phyloP scores from a whole-genome alignment of 2,113 vertebrate genomes.

The Scopus umbretta region DNA sequence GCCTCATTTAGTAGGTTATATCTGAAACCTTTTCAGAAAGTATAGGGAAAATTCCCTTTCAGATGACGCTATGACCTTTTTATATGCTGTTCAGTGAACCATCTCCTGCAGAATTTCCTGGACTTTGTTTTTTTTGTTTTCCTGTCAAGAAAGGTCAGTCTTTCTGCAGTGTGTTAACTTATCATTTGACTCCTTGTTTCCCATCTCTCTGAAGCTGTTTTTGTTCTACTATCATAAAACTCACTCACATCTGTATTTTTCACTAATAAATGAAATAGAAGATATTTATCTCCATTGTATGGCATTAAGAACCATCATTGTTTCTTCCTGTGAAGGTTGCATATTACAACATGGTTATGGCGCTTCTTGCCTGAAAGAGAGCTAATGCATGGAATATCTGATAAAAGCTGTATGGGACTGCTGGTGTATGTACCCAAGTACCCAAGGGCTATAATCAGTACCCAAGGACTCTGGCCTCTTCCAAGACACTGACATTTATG shows the following conservation, averaged over 20 bases:
- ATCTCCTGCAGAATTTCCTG: background rate
- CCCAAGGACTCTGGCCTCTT: background rate
- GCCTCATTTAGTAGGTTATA: background rate
- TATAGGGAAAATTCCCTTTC: background rate
- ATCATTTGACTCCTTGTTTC: background rate
- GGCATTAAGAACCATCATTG: background rate
- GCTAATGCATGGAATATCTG: background rate
- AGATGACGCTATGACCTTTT: background rate
- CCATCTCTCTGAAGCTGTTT: background rate
- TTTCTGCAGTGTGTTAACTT: background rate
- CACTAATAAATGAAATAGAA: background rate
- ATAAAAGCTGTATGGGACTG: background rate
- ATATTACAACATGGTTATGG: background rate
- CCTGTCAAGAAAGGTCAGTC: background rate
- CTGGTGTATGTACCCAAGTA: background rate
- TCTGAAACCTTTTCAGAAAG: background rate
- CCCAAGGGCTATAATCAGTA: background rate
- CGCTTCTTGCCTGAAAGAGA: background rate
- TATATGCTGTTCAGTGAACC: background rate
- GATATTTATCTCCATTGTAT: background rate
- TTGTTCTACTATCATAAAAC: background rate
- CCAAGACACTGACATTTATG: background rate
- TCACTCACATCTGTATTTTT: background rate
- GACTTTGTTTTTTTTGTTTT: background rate
- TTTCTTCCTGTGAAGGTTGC: background rate